Evolutionary conservation across 2,113 vertebrate species (phyloP).

Genomic region (Protobothrops mucrosquamatus): DNA sequence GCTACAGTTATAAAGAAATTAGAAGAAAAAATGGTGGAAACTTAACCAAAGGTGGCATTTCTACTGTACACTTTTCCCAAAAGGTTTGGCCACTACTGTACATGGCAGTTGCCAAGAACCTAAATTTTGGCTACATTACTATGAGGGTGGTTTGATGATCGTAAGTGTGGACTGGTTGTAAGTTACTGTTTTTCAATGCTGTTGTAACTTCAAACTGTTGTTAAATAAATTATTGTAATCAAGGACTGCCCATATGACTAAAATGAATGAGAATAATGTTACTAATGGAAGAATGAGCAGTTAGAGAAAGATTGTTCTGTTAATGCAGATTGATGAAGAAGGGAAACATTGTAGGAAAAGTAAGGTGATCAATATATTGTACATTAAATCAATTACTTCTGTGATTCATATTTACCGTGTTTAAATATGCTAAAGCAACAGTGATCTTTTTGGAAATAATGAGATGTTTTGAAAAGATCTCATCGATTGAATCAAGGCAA

Average conservation of each 20-base stretch:
- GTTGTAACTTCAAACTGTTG: not conserved
- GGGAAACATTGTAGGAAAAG: slow-evolving; percentile 30
- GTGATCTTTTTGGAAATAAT: slow-evolving; percentile 7
- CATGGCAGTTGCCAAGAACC: not conserved
- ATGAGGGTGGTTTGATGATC: not conserved
- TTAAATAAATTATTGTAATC: not conserved
- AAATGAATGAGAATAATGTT: slow-evolving; percentile 18
- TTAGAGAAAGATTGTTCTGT: not conserved
- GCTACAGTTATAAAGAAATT: no score
- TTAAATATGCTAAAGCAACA: slow-evolving; percentile 1
- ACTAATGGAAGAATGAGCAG: not conserved
- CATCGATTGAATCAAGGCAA: slow-evolving; percentile 26
- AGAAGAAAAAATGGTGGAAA: no score
- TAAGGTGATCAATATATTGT: slow-evolving; percentile 40
- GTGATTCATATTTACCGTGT: not conserved
- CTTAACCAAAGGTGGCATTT: no score
- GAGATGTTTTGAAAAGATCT: not conserved
- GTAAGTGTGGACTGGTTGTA: not conserved
- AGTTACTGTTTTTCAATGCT: not conserved
- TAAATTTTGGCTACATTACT: not conserved
- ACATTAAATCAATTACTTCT: not conserved
- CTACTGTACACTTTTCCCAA: no score
- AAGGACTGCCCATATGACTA: not conserved
- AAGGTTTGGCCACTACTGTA: no score
- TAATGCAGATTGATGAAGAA: slow-evolving; percentile 1